Conservation (phyloP, 1,140 invertebrate species). For the Telenomus remus region DNA sequence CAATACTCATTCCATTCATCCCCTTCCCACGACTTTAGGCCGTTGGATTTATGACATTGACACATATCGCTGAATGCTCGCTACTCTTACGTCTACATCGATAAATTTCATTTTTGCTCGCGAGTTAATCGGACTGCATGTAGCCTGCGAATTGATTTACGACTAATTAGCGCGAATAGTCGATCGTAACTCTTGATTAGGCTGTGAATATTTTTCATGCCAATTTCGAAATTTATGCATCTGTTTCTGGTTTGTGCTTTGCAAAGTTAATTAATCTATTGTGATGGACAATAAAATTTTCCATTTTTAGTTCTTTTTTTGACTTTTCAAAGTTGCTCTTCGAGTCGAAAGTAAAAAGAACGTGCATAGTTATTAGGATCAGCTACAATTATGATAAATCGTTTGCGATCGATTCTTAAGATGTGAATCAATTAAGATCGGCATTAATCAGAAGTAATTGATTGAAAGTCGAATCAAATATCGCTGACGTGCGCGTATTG, state of each 20-base stretch:
- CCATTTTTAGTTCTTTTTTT: no score
- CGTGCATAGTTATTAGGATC: no score
- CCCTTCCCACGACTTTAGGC: conserved; percentile 31
- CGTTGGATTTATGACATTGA: conserved; percentile 52
- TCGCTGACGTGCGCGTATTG: no score
- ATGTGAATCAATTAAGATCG: conserved; percentile 9
- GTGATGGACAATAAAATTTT: no score
- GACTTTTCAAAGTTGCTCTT: no score
- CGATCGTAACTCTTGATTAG: conserved; percentile 11
- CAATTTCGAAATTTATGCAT: no score
- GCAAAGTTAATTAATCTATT: no score
- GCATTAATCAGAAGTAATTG: neutral
- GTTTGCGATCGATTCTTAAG: neutral
- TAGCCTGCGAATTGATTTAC: conserved; percentile 21
- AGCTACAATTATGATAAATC: conserved; percentile 21
- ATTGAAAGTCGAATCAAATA: no score
- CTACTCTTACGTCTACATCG: conserved; percentile 25
- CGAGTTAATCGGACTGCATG: neutral
- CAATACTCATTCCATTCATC: conserved; percentile 40
- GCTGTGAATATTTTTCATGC: neutral
- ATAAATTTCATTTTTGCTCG: conserved; percentile 24
- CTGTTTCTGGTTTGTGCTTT: no score
- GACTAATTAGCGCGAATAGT: conserved; percentile 27
- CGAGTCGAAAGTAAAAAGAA: no score
- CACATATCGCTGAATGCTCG: conserved; percentile 13